Conservation (phyloP, 1,140 invertebrate genomes). For the Pogonomyrmex barbatus region DNA sequence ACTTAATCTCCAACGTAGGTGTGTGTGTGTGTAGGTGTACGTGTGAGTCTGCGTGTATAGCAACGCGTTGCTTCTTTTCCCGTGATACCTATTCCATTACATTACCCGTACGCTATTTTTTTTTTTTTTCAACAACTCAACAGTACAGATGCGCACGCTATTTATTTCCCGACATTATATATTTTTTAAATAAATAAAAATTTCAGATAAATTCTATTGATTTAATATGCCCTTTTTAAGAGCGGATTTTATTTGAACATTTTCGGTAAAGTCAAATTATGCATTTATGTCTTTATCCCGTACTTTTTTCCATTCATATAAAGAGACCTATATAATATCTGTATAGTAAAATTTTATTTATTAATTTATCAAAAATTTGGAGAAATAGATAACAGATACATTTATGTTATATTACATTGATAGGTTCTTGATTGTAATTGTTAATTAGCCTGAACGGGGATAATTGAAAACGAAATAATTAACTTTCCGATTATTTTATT, state of each 20-base stretch:
- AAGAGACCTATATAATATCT: neutral
- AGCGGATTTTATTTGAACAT: neutral
- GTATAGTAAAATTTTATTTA: neutral
- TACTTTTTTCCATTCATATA: neutral
- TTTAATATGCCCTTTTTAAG: no score
- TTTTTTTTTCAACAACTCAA: neutral
- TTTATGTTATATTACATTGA: neutral
- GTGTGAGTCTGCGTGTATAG: neutral
- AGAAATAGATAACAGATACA: neutral
- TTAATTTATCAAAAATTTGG: neutral
- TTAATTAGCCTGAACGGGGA: neutral
- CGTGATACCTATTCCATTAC: slow-evolving; percentile 34
- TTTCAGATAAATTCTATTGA: no score
- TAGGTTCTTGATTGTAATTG: slow-evolving; percentile 11
- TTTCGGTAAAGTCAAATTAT: neutral
- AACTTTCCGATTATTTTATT: neutral
- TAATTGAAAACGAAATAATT: neutral
- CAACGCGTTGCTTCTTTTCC: slow-evolving; percentile 33
- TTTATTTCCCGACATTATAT: no score
- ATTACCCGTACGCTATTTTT: neutral
- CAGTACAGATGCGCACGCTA: no score
- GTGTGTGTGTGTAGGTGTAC: neutral
- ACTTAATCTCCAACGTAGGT: slow-evolving; percentile 64
- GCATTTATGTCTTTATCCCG: neutral
- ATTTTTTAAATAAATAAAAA: no score